Evolutionary conservation across 2,888 invertebrate genomes (phyloP), one percentile per base, ranked within the genome.

Genomic region (Thecophora atra): DNA sequence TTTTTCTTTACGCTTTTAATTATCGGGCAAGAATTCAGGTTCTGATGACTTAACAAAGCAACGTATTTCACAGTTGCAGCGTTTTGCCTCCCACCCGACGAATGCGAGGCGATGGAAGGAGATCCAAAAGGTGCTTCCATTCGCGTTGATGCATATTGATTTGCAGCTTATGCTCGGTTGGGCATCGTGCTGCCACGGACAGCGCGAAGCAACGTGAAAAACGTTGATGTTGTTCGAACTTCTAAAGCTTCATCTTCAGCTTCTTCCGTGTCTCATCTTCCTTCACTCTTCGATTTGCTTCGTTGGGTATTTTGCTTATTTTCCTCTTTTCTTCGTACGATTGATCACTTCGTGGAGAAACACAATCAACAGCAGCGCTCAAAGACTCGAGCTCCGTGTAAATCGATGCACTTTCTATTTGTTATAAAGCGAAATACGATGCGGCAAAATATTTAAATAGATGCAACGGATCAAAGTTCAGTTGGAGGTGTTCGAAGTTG

Each of bases 341-440:
- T n/a, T 26, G n/a, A 21, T 58, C 44, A 26, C 28, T 7, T 5
- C n/a, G n/a, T 8, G 6, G 54, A 54, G n/a, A 24, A 54, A 54
- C 54, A 54, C n/a, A 19, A 24, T 6, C n/a, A 5, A 68, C 37
- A 19, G 8, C 30, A 30, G n/a, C 30, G 3, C 54, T 56, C 56
- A 21, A 56, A 26, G 60, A 54, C 54, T 63, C 37, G 71, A 65
- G 64, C 71, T 63, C 24, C 67, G 62, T 72, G 72, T 17, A 72
- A 72, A 72, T 67, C 42, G 19, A 72, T 72, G 63, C 72, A 72
- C 68, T 72, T 72, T 72, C 68, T 72, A 72, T 72, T 69, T 72
- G 63, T 51, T 70, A 63, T 52, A 69, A 60, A 58, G n/a, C n/a
- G n/a, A 44, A 13, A 42, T 60, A 17, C 11, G 68, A 42, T 68